Evolutionary conservation across 2,113 vertebrate genomes (phyloP).

Genomic region (Myotis brandtii): DNA sequence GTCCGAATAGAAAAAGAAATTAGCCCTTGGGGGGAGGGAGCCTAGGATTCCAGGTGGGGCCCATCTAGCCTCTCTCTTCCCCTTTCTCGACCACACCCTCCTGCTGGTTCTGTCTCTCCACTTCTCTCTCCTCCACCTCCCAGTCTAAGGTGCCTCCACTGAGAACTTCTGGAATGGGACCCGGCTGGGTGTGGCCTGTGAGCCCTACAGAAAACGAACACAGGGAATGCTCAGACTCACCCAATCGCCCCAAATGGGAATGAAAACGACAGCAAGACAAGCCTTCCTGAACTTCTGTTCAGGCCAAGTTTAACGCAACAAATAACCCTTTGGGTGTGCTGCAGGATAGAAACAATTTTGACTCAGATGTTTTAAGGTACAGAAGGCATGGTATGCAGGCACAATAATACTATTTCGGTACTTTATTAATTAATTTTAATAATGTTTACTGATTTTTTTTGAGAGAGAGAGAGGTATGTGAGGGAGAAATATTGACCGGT

Average conservation of each 20-base stretch:
- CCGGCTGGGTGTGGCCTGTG: not conserved
- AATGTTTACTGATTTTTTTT: no score
- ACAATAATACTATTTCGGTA: not conserved
- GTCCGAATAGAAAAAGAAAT: not conserved
- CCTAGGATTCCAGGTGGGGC: not conserved
- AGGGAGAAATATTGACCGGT: no score
- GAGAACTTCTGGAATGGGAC: not conserved
- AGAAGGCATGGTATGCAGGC: not conserved
- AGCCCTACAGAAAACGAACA: not conserved
- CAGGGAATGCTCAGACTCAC: no score
- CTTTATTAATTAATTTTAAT: not conserved
- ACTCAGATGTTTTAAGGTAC: not conserved
- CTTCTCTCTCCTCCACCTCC: fast-evolving
- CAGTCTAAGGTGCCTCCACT: not conserved
- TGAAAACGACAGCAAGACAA: not conserved
- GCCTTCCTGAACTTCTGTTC: not conserved
- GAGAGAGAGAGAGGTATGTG: no score
- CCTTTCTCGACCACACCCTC: not conserved
- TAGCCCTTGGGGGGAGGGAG: not conserved
- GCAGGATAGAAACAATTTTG: not conserved
- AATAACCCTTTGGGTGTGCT: not conserved
- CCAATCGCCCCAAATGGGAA: no score
- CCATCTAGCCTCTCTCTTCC: fast-evolving
- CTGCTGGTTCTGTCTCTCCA: no score
- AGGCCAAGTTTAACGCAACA: not conserved